Evolutionary conservation across 2,888 invertebrate genomes (phyloP).

Genomic region (Diogma glabrata): DNA sequence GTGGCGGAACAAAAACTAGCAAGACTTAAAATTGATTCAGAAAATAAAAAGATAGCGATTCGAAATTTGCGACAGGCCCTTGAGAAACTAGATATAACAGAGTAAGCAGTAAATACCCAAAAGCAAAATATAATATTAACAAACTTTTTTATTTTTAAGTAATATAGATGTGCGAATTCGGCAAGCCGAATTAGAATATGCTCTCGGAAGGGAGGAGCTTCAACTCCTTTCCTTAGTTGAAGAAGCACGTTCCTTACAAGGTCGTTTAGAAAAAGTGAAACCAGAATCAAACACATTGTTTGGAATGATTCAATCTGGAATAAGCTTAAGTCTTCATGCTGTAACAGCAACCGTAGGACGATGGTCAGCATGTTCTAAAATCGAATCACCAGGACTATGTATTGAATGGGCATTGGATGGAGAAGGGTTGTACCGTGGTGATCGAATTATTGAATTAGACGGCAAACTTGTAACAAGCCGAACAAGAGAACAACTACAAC

Average conservation of each 20-base stretch:
- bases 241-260: conserved; percentile 66
- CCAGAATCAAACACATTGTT: conserved; percentile 44
- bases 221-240: conserved; percentile 74
- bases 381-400: conserved; percentile 52
- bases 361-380: conserved; percentile 57
- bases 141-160: conserved; percentile 36
- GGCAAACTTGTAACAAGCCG: conserved; percentile 60
- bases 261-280: conserved; percentile 61
- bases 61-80: conserved; percentile 69
- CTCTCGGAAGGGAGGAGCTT: conserved; percentile 76
- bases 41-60: conserved; percentile 64
- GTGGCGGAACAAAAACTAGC: conserved; percentile 48
- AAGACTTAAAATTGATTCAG: conserved; percentile 55
- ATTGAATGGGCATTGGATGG: conserved; percentile 78
- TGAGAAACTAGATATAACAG: conserved; percentile 75
- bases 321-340: conserved; percentile 46
- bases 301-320: conserved; percentile 34
- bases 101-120: conserved; percentile 48
- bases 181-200: conserved; percentile 82
- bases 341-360: conserved; percentile 58
- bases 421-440: conserved; percentile 60
- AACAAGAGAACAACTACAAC: conserved; percentile 57
- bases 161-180: conserved; percentile 83
- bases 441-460: conserved; percentile 67
- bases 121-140: neutral